A percentile compares a stretch with the other conserved stretches of the same genome.
Evolutionary conservation across 2,888 invertebrate species (phyloP).

Genomic region (Operophtera brumata): DNA sequence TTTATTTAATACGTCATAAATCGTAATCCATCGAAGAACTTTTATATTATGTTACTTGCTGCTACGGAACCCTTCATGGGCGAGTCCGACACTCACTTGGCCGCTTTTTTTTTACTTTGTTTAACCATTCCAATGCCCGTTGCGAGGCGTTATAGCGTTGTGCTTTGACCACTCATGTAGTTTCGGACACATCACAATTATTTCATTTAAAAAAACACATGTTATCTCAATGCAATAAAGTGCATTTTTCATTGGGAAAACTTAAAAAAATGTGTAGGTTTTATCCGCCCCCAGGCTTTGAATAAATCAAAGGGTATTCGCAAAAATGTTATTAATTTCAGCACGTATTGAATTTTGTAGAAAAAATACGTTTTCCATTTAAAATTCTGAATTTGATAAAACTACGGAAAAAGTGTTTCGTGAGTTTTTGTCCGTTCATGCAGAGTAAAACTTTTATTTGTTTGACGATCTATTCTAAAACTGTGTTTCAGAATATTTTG

Average conservation of each 20-base stretch:
- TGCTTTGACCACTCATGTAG: constrained; percentile 3
- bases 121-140: constrained; percentile 9
- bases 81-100: no score
- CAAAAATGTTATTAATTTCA: constrained; percentile 21
- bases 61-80: no score
- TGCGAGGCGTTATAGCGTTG: constrained; percentile 22
- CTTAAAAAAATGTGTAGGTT: constrained; percentile 9
- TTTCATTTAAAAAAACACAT: neutral
- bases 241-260: neutral
- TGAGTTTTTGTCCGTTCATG: neutral
- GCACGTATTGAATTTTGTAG: constrained; percentile 18
- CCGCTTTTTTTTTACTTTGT: no score
- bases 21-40: no score
- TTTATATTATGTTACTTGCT: no score
- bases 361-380: constrained; percentile 11
- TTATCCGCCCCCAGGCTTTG: constrained; percentile 21
- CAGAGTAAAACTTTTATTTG: neutral
- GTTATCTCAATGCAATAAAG: constrained; percentile 4
- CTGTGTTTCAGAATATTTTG: neutral
- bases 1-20: no score
- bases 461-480: neutral
- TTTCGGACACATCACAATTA: neutral
- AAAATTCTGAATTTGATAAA: neutral
- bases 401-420: neutral
- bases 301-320: constrained; percentile 27